These are phyloP conservation scores for Harlomillsia oculata DNA, from an alignment of 1,140 invertebrate genomes.

Conservation along the genomic window DNA sequence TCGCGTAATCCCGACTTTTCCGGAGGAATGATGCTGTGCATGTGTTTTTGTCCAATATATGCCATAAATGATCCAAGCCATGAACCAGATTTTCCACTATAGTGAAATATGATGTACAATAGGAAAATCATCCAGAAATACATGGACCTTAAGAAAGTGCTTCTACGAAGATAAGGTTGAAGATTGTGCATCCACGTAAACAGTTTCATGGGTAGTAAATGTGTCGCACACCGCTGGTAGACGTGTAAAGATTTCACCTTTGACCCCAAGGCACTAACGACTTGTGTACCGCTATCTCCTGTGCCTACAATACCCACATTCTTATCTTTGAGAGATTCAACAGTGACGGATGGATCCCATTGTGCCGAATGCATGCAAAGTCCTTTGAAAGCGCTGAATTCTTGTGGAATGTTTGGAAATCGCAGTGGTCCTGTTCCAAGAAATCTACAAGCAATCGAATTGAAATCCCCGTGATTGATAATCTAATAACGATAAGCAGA, in stretches of 20 bases:
- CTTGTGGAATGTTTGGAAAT: conserved; percentile 15
- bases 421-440: conserved; percentile 11
- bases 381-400: conserved; percentile 22
- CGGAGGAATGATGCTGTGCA: not conserved
- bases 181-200: not conserved
- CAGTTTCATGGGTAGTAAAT: not conserved
- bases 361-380: conserved; percentile 12
- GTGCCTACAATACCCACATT: conserved; percentile 22
- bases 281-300: conserved; percentile 25
- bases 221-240: conserved; percentile 16
- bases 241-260: conserved; percentile 16
- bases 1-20: not conserved
- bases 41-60: not conserved
- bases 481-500: not conserved
- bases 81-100: no score
- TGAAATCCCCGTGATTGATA: not conserved
- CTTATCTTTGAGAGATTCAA: conserved; percentile 13
- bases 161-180: not conserved
- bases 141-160: not conserved
- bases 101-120: no score
- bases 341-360: conserved; percentile 17
- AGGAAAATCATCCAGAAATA: not conserved
- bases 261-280: conserved; percentile 19
- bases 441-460: conserved; percentile 8
- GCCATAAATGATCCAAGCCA: no score